phyloP scores from a whole-genome alignment of 2,888 invertebrate species.

The Sympetrum striolatum region DNA sequence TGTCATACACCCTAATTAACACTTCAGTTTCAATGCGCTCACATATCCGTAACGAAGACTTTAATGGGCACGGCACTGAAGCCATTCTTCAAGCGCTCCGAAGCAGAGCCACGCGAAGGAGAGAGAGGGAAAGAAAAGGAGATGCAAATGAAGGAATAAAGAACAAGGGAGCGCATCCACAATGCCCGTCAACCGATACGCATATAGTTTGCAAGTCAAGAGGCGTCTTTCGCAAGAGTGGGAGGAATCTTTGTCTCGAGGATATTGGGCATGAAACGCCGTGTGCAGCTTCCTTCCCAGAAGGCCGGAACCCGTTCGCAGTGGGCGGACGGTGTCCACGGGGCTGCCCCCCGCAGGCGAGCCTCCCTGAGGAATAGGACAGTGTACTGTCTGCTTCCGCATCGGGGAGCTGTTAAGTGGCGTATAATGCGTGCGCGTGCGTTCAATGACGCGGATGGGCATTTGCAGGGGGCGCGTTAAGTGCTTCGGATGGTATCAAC shows the following conservation, averaged over 20 bases:
- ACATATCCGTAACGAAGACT: neutral
- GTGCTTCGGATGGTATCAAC: neutral
- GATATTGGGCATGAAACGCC: conserved; percentile 39
- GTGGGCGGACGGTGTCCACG: neutral
- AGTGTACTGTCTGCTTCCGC: conserved; percentile 9
- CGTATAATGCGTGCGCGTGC: conserved; percentile 33
- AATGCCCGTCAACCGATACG: neutral
- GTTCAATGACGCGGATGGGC: conserved; percentile 11
- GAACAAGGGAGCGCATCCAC: neutral
- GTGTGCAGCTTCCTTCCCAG: neutral
- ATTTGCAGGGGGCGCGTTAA: neutral
- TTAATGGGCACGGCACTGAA: neutral
- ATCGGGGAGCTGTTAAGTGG: conserved; percentile 17
- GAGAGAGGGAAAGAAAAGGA: too few relatives aligned
- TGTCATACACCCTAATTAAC: conserved; percentile 30
- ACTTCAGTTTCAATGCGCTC: neutral
- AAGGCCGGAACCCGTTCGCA: neutral
- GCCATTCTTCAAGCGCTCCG: neutral
- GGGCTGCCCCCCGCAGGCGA: neutral
- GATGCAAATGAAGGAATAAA: too few relatives aligned
- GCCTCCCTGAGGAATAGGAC: neutral
- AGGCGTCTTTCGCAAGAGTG: neutral
- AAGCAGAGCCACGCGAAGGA: neutral
- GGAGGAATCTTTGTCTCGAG: conserved; percentile 27
- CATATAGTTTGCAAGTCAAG: conserved; percentile 35